phyloP scores from a whole-genome alignment of 1,140 invertebrate genomes.

The Proales similis region DNA sequence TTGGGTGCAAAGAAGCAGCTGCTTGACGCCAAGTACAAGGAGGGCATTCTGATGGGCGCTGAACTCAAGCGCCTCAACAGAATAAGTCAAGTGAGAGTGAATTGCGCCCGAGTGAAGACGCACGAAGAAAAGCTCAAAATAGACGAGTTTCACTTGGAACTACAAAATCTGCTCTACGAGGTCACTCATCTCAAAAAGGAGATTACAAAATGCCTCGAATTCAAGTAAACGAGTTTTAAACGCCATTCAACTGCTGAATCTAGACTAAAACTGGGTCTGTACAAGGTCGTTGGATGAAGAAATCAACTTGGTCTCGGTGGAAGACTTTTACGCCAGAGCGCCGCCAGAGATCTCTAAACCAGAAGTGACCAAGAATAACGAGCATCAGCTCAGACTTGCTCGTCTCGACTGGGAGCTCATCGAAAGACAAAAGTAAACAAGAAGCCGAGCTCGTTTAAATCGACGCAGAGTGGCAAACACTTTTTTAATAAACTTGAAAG shows the following conservation, averaged over 20 bases:
- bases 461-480: background rate
- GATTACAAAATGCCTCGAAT: constrained; percentile 83
- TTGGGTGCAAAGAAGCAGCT: background rate
- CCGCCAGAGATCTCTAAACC: constrained; percentile 63
- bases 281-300: constrained; percentile 82
- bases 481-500: background rate
- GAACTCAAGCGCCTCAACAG: constrained; percentile 80
- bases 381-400: constrained; percentile 73
- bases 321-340: constrained; percentile 76
- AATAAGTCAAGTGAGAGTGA: constrained; percentile 74
- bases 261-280: no score
- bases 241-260: constrained; percentile 8
- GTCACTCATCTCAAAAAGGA: constrained; percentile 84
- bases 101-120: constrained; percentile 67
- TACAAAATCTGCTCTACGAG: constrained; percentile 92
- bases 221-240: constrained; percentile 60
- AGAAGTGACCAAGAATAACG: constrained; percentile 61
- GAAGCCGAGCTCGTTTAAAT: background rate
- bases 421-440: constrained; percentile 68
- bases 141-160: constrained; percentile 76
- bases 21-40: constrained; percentile 61
- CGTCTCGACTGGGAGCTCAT: constrained; percentile 82
- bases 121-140: constrained; percentile 71
- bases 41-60: constrained; percentile 67
- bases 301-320: constrained; percentile 73